Evolutionary conservation across 2,888 invertebrate species (phyloP).

Genomic region (Creontiades dilutus): DNA sequence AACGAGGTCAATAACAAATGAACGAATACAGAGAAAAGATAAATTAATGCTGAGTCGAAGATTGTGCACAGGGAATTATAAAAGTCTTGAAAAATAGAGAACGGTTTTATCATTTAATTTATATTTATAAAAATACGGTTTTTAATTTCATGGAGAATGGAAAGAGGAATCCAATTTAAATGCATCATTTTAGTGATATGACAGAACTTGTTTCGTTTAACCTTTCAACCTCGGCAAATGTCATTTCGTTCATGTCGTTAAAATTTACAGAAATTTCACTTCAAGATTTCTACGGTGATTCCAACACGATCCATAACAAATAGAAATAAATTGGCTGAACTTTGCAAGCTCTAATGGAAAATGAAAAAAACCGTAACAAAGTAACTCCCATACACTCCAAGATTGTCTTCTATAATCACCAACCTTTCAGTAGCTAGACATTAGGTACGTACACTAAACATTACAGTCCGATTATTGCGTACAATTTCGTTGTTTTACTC

Average conservation of each 20-base stretch:
- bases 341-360: neutral
- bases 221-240: neutral
- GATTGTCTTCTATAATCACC: slow-evolving; percentile 28
- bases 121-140: slow-evolving; percentile 49
- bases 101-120: neutral
- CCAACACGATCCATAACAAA: neutral
- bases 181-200: slow-evolving; percentile 61
- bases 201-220: slow-evolving; percentile 9
- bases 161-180: slow-evolving; percentile 52
- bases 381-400: slow-evolving; percentile 1
- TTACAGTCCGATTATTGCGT: slow-evolving; percentile 45
- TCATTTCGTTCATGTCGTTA: neutral
- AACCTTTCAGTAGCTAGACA: neutral
- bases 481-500: slow-evolving; percentile 36
- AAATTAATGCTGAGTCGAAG: neutral
- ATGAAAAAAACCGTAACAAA: neutral
- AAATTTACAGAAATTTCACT: neutral
- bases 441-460: neutral
- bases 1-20: neutral
- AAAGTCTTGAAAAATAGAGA: slow-evolving; percentile 48
- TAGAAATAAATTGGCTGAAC: neutral
- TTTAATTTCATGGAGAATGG: slow-evolving; percentile 27
- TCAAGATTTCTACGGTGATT: neutral
- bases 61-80: neutral
- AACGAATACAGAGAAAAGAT: neutral